A percentile compares a stretch with the other conserved stretches of the same genome.
Evolutionary conservation across 2,113 vertebrate species (phyloP).

Genomic region (Amazona guildingii): DNA sequence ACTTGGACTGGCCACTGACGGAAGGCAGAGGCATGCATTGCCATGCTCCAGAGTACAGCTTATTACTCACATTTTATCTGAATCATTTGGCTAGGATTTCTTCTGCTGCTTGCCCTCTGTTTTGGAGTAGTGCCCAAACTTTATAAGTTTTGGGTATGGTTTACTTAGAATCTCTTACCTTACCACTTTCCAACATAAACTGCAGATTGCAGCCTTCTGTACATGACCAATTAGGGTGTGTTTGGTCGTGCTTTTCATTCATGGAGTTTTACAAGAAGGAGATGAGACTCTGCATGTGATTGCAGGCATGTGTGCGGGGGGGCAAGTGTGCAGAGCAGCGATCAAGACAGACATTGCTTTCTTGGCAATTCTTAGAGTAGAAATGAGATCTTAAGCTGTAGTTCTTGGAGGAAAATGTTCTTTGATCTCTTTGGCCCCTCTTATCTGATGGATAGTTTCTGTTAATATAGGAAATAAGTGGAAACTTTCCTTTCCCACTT

Average conservation of each 20-base stretch:
- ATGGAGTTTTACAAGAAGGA: not conserved
- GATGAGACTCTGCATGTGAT: not conserved
- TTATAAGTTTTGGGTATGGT: not conserved
- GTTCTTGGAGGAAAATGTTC: not conserved
- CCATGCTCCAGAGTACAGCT: not conserved
- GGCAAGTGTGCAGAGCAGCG: rapidly evolving
- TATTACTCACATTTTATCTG: not conserved
- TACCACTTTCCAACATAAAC: not conserved
- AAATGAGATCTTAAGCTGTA: not conserved
- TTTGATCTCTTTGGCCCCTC: not conserved
- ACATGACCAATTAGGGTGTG: not conserved
- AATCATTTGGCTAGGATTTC: not conserved
- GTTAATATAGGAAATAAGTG: not conserved
- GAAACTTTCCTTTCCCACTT: not conserved
- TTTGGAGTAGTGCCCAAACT: not conserved
- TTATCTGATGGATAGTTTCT: not conserved
- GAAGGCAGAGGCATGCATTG: not conserved
- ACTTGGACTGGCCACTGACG: not conserved
- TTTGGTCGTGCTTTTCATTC: not conserved
- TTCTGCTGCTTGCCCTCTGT: not conserved
- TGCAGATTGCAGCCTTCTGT: not conserved
- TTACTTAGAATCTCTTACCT: not conserved
- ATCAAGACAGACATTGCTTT: not conserved
- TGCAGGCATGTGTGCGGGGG: not conserved
- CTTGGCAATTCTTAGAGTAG: not conserved